Evolutionary conservation across 1,140 invertebrate species (phyloP).

Genomic region (Pseudomyrmex sp.): DNA sequence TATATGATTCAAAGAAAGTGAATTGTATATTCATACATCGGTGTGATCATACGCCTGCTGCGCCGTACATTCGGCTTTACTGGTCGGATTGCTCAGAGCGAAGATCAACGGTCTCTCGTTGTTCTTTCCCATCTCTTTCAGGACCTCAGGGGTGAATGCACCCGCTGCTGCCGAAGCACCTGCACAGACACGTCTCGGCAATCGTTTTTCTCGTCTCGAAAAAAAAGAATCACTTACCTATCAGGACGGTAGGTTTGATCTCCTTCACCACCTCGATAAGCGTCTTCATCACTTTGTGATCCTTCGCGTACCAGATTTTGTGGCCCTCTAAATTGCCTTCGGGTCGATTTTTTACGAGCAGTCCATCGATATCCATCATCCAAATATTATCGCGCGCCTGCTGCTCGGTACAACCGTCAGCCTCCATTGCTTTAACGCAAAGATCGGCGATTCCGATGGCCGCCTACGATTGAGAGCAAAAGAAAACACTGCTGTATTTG

Average conservation of each 20-base stretch:
- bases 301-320: constrained; percentile 93
- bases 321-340: constrained; percentile 91
- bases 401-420: constrained; percentile 90
- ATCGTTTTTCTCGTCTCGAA: not conserved
- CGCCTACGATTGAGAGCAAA: constrained; percentile 85
- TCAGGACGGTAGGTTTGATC: constrained; percentile 94
- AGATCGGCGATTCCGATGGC: constrained; percentile 95
- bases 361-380: constrained; percentile 95
- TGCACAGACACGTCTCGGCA: constrained; percentile 66
- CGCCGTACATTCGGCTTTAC: constrained; percentile 98
- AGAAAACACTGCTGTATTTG: constrained; percentile 3
- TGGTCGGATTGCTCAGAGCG: constrained; percentile 98
- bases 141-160: constrained; percentile 94
- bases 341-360: constrained; percentile 90
- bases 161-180: constrained; percentile 95
- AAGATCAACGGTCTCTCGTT: constrained; percentile 97
- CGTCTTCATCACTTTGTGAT: constrained; percentile 91
- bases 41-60: constrained; percentile 95
- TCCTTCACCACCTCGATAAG: constrained; percentile 92
- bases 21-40: constrained; percentile 87
- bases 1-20: constrained; percentile 21
- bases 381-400: constrained; percentile 94
- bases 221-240: constrained; percentile 87
- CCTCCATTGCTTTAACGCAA: constrained; percentile 94
- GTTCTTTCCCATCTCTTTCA: constrained; percentile 94